These are phyloP conservation scores for Tenthredo livida DNA, from an alignment of 2,888 invertebrate species.

Conservation along the genomic window DNA sequence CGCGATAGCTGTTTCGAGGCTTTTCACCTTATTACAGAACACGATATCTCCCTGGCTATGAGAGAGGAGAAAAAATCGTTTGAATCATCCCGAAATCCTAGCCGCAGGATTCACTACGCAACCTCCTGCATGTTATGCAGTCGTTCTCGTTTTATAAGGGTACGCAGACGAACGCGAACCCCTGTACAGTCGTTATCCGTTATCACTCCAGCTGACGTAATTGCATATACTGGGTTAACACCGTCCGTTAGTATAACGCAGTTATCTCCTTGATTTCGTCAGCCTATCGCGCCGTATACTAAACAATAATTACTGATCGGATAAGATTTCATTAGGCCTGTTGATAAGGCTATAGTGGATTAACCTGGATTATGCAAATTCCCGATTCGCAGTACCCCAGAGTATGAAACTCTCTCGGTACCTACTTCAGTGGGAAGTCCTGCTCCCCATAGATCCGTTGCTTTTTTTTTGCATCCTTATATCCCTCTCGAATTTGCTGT, in stretches of 20 bases:
- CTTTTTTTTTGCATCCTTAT: too few relatives aligned
- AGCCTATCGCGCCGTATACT: slow-evolving; percentile 10
- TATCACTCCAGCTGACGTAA: slow-evolving; percentile 29
- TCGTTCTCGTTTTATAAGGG: background rate
- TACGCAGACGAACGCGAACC: background rate
- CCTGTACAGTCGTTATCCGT: background rate
- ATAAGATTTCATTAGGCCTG: slow-evolving; percentile 42
- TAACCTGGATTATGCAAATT: slow-evolving; percentile 32
- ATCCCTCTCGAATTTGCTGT: background rate
- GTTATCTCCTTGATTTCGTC: slow-evolving; percentile 33
- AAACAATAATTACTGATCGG: slow-evolving; percentile 38
- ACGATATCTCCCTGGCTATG: background rate
- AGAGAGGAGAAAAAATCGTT: background rate
- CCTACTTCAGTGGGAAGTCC: background rate
- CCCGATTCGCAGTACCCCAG: background rate
- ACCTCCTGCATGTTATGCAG: background rate
- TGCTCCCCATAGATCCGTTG: background rate
- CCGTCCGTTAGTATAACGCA: slow-evolving; percentile 24
- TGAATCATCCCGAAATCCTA: background rate
- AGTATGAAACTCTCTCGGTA: background rate
- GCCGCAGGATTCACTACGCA: background rate
- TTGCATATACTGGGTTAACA: slow-evolving; percentile 38
- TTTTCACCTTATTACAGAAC: background rate
- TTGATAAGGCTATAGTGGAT: slow-evolving; percentile 19
- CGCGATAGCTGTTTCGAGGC: background rate